Conservation (phyloP, 2,888 invertebrate species). For the Leptinotarsa haldemani region DNA sequence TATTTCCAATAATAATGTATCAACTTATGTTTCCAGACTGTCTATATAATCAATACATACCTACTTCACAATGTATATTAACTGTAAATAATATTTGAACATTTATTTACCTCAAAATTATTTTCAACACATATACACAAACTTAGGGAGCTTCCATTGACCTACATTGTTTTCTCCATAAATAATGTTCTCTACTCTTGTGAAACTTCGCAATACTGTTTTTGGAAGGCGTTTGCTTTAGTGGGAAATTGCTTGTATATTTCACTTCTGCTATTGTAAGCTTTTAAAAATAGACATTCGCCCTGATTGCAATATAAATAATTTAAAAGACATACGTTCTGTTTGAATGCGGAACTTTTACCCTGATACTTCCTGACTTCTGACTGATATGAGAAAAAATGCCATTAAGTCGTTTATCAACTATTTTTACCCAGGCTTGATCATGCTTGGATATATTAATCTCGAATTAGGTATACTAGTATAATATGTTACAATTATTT, state of each 20-base stretch:
- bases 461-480: no score
- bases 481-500: no score
- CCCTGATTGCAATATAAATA: conserved; percentile 2
- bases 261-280: neutral
- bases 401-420: neutral
- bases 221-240: neutral
- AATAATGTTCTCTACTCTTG: neutral
- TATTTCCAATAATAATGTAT: no score
- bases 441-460: no score
- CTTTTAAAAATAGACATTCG: neutral
- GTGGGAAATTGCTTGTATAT: neutral
- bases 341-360: neutral
- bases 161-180: neutral
- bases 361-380: neutral
- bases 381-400: neutral
- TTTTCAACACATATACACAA: neutral
- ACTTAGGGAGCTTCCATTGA: neutral
- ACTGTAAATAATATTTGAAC: neutral
- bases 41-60: no score
- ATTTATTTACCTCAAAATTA: neutral
- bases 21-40: no score
- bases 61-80: no score
- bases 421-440: no score
- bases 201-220: neutral
- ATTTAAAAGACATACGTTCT: neutral